Evolutionary conservation across 1,140 invertebrate genomes (phyloP).

Genomic region (Wasmannia auropunctata): DNA sequence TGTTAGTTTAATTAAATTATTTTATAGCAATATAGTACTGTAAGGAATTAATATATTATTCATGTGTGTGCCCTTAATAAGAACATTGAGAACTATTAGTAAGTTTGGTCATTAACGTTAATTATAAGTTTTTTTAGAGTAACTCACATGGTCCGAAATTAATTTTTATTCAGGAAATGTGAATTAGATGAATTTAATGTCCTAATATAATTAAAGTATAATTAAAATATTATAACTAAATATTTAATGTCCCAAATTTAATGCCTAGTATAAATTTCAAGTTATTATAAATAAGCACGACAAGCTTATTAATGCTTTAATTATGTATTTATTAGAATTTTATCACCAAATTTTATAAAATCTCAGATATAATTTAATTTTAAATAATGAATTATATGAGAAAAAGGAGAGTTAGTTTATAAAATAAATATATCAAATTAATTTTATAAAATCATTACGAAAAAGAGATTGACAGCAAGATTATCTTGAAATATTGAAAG

Average conservation of each 20-base stretch:
- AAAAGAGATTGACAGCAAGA: neutral
- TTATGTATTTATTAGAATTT: neutral
- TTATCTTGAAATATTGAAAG: neutral
- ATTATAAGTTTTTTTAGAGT: neutral
- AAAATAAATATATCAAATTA: neutral
- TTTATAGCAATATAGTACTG: neutral
- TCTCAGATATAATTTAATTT: neutral
- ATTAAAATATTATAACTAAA: too few species aligned
- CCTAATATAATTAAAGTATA: too few species aligned
- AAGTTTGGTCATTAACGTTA: conserved; percentile 6
- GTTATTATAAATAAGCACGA: neutral
- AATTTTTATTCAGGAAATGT: neutral
- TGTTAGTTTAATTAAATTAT: conserved; percentile 8
- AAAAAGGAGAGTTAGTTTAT: neutral
- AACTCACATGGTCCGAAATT: neutral
- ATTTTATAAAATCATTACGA: neutral
- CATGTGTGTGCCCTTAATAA: neutral
- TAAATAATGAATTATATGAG: neutral
- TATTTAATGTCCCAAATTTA: neutral
- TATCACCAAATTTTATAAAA: neutral
- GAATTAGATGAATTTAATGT: too few species aligned
- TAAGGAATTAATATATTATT: neutral
- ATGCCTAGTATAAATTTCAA: neutral
- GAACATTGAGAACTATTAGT: neutral
- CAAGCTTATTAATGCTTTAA: neutral